phyloP scores from a whole-genome alignment of 2,797 vertebrate genomes.

The Tenualosa thibaudeaui region DNA sequence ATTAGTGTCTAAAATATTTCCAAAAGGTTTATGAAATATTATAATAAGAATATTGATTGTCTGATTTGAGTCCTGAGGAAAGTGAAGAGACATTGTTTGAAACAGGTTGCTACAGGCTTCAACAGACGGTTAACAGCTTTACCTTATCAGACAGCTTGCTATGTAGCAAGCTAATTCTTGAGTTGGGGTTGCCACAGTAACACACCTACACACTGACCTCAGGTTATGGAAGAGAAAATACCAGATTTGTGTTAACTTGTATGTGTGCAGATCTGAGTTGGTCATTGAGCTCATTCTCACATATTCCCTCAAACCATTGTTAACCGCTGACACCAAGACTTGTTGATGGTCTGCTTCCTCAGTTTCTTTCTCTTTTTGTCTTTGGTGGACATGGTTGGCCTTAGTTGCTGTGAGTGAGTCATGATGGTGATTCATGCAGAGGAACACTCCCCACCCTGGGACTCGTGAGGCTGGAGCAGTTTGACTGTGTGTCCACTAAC shows the following conservation, averaged over 20 bases:
- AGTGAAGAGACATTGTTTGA: background rate
- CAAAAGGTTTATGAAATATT: no score
- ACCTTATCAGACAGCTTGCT: background rate
- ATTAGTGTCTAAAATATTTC: no score
- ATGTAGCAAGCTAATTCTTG: background rate
- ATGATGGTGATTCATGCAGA: constrained; percentile 12
- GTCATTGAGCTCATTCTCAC: background rate
- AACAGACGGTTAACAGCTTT: background rate
- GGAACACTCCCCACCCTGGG: background rate
- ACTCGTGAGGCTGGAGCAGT: background rate
- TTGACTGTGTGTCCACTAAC: background rate
- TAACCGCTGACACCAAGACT: background rate
- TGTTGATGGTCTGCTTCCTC: background rate
- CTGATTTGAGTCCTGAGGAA: no score
- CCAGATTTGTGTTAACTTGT: background rate
- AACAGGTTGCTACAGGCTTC: background rate
- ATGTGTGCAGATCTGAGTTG: background rate
- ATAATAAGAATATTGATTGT: no score
- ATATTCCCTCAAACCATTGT: background rate
- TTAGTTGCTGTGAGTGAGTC: background rate
- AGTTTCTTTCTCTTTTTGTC: background rate
- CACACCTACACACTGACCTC: background rate
- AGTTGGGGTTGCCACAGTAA: background rate
- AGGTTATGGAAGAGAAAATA: background rate
- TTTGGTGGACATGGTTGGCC: background rate